Evolutionary conservation across 2,113 vertebrate species (phyloP), one percentile per base, ranked within the genome.

Genomic region (Acanthochromis polyacanthus): DNA sequence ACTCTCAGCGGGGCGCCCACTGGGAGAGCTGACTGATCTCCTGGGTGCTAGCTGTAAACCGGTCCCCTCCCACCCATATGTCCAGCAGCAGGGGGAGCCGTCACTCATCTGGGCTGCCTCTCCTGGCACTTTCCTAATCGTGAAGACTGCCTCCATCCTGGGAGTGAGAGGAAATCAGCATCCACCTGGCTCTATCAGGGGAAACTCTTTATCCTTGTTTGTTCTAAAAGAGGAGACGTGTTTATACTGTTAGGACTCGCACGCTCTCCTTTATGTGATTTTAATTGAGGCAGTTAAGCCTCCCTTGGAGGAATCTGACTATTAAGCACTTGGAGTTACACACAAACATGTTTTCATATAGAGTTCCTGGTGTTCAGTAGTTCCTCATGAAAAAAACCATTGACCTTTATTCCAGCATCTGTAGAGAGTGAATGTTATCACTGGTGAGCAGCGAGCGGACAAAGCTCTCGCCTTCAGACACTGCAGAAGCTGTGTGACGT

Each of bases 261-360:
- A 17, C 61, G 1, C 78, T 83, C 52, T 80, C 61, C 76, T 89
- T 91, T 89, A 92, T 90, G 82, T 48, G 90, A 66, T 91, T 92
- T 93, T 91, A 91, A 91, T 92, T 89, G 78, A 88, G 85, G 67
- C 78, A 71, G 88, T 90, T 89, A 89, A 89, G 85, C 79, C 81
- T 83, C 78, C 83, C 88, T 83, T 64, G 63, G 78, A 83, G 81
- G 69, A 84, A 85, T 77, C 78, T 82, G 70, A 61, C 75, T 80
- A 75, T 88, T 81, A 80, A 88, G 66, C 75, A 60, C 59, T 81
- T 38, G 19, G 52, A 76, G 69, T 80, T 78, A 46, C 81, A 83
- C 69, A 85, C 80, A 89, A 81, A 73, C 80, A 78, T 75, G 76
- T 76, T 69, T 75, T 70, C 23, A 12, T 59, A 77, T 70, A 75